Evolutionary conservation across 1,140 invertebrate genomes (phyloP), one percentile per base, ranked within the genome.

Genomic region (Ostrea edulis): DNA sequence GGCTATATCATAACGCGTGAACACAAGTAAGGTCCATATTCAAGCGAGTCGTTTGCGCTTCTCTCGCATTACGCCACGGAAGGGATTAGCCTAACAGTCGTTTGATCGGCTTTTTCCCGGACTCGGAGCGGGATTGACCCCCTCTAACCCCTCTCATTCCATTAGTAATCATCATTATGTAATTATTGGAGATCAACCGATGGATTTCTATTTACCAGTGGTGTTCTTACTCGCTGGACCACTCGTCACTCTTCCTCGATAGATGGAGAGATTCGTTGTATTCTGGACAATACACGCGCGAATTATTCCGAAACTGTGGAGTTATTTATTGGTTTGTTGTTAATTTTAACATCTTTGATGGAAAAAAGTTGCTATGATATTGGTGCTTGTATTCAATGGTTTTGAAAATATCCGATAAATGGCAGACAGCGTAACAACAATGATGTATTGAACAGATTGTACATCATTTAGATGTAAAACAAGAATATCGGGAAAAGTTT

Each of bases 101-200:
- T 62, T 62, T 62, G 55, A 62, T 62, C 55, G 55, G 55, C 55
- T 62, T 62, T 62, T 62, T 20, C n/a, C n/a, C n/a, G 55, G 55
- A 17, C 55, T 20, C 14, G 17, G 5, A n/a, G 55, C 55, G 29
- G 22, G 8, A 35, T 12, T 77, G 68, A 29, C 25, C 68, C 68
- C 17, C 25, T 77, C 4, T 77, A 25, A 29, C 29, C 55, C 22
- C 14, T 29, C 25, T 14, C 68, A 77, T 77, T 77, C 68, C 68
- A 77, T 77, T 77, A 77, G 29, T 35, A 35, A 25, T 29, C 68
- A 29, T 71, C 25, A 35, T 77, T 77, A 77, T 77, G 68, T 77
- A 77, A 77, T 77, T 77, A 77, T 77, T 77, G 68, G 68, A 29
- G 68, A 77, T 77, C 25, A 35, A 77, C 25, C 68, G 68, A 77